Conservation (phyloP, 2,113 vertebrate genomes). For the Syngnathus scovelli region DNA sequence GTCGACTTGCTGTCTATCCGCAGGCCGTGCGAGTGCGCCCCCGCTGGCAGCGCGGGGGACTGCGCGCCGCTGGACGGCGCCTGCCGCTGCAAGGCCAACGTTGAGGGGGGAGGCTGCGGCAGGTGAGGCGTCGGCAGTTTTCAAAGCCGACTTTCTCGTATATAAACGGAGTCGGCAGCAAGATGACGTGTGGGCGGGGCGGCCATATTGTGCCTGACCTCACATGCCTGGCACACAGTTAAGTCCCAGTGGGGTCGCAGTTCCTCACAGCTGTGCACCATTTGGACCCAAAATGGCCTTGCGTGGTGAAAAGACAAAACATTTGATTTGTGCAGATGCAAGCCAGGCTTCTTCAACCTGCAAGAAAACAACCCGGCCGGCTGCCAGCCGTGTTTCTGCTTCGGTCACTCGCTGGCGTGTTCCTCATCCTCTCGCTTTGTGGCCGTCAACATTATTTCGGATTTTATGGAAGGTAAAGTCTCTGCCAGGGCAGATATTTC, state of each 20-base stretch:
- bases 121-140: conserved; percentile 72
- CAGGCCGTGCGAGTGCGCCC: conserved; percentile 80
- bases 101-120: conserved; percentile 82
- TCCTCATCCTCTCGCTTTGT: conserved; percentile 58
- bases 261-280: conserved; percentile 23
- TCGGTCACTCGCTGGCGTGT: conserved; percentile 83
- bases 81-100: conserved; percentile 80
- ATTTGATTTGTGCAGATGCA: conserved; percentile 73
- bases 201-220: conserved; percentile 30
- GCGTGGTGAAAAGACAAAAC: background rate
- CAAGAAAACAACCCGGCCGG: conserved; percentile 72
- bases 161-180: too few relatives aligned
- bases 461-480: conserved; percentile 78
- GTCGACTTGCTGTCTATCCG: background rate
- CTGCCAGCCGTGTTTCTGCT: conserved; percentile 87
- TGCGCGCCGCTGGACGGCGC: conserved; percentile 78
- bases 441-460: conserved; percentile 64
- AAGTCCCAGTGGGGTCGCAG: conserved; percentile 35
- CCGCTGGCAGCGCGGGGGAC: conserved; percentile 69
- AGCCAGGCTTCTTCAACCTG: conserved; percentile 82
- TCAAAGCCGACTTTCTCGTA: background rate
- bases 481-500: background rate
- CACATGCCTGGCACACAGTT: conserved; percentile 35
- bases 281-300: conserved; percentile 1
- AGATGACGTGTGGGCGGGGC: too few relatives aligned